Evolutionary conservation across 2,113 vertebrate species (phyloP), one percentile per base, ranked within the genome.

Genomic region (Anguilla japonica): DNA sequence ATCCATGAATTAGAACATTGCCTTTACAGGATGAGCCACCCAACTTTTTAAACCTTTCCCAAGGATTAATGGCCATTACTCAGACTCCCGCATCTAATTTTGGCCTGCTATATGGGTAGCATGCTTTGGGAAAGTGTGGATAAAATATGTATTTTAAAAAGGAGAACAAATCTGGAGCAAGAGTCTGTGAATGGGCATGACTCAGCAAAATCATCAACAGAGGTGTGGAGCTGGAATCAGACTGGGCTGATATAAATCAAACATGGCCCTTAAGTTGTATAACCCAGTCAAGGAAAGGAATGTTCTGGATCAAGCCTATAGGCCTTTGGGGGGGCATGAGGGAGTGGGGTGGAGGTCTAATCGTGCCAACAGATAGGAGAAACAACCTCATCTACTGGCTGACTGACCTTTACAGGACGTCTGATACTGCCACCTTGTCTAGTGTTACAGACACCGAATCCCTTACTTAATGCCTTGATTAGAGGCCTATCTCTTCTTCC

Each of bases 391-490:
- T 41, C 63, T 29, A 75, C 60, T 16, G 41, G 15, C 83, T 75
- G 71, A 26, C 26, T 75, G 71, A 53, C n/a, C 40, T 57, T 75
- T 84, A 84, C 29, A 91, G 89, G 89, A 92, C 89, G 82, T 88
- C 91, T 89, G 90, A 87, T 87, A 89, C 89, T 57, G 88, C 67
- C 89, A 90, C 90, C 92, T 88, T 86, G 91, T 94, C 91, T 94
- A 87, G 87, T 82, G 89, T 95, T 96, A 94, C 95, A 39, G 93
- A 94, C 92, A 95, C 91, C 39, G 83, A 94, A 94, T 93, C 93
- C 94, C 92, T 95, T 94, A 95, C 90, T 95, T 95, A 95, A 95
- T 89, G 93, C 92, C 92, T 93, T 93, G 93, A 94, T 94, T 94
- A 89, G 87, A 89, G 87, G 89, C 91, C 88, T 92, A 94, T 94